These are phyloP conservation scores for Exephanes ischioxanthus DNA, from an alignment of 2,888 invertebrate species.

Conservation along the genomic window DNA sequence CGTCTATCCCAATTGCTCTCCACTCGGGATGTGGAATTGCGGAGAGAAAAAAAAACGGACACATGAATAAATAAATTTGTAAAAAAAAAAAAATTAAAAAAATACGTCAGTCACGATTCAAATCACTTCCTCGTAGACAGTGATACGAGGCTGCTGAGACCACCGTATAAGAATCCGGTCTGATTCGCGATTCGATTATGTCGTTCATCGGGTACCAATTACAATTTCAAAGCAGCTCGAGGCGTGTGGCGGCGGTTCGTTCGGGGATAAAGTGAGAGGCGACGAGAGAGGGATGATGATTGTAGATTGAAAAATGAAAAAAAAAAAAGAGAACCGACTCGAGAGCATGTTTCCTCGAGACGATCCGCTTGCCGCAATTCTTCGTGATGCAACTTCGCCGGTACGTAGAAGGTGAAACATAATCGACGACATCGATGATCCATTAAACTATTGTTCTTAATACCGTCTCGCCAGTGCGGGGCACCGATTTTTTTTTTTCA, in stretches of 20 bases:
- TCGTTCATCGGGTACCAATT: conserved; percentile 76
- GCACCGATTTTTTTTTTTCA: conserved; percentile 13
- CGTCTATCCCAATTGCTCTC: conserved; percentile 56
- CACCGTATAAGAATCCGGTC: conserved; percentile 75
- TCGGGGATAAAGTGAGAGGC: conserved; percentile 27
- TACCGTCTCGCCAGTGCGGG: not conserved
- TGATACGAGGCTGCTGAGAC: conserved; percentile 65
- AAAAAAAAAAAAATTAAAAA: conserved; percentile 36
- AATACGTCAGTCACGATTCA: conserved; percentile 72
- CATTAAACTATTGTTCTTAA: conserved; percentile 56
- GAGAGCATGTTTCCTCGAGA: conserved; percentile 9
- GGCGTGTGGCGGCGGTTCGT: conserved; percentile 31
- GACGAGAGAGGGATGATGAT: conserved; percentile 39
- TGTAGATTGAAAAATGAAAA: conserved; percentile 20
- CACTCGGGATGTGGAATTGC: conserved; percentile 38
- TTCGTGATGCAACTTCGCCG: conserved; percentile 28
- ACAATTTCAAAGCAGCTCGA: conserved; percentile 76
- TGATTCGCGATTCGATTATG: conserved; percentile 79
- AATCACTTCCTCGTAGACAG: conserved; percentile 80
- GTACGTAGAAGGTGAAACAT: conserved; percentile 31
- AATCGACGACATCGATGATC: conserved; percentile 58
- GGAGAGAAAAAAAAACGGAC: not conserved
- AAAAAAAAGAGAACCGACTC: not conserved
- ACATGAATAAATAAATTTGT: conserved; percentile 24
- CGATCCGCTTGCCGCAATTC: conserved; percentile 39